phyloP scores from a whole-genome alignment of 1,140 invertebrate genomes.

The Drosophila pectinifera region DNA sequence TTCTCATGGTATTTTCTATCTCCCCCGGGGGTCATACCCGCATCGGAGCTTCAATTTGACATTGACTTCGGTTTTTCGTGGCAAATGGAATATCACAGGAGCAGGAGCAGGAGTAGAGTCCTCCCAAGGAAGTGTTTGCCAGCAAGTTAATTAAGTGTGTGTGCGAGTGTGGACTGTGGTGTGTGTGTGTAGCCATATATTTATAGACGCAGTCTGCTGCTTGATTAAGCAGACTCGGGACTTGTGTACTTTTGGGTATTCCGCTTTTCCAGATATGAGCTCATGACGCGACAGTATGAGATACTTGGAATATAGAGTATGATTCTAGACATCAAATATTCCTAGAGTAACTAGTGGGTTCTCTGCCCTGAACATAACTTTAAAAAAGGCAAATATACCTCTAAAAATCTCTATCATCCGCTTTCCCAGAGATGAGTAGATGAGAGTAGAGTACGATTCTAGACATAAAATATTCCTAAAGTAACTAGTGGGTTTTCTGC shows the following conservation, averaged over 20 bases:
- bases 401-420: neutral
- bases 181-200: conserved; percentile 30
- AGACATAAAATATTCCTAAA: too few species aligned
- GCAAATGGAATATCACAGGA: conserved; percentile 43
- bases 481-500: neutral
- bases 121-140: conserved; percentile 20
- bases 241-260: conserved; percentile 12
- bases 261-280: neutral
- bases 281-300: too few species aligned
- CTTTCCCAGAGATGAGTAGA: too few species aligned
- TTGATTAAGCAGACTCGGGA: conserved; percentile 40
- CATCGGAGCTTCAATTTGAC: conserved; percentile 41
- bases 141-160: conserved; percentile 53
- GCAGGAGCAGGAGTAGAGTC: too few species aligned
- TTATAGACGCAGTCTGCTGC: conserved; percentile 53
- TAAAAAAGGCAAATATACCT: neutral
- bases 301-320: too few species aligned
- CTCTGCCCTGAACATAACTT: too few species aligned
- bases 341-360: neutral
- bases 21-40: conserved; percentile 31
- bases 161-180: conserved; percentile 13
- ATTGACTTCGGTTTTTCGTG: conserved; percentile 31
- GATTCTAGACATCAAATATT: too few species aligned
- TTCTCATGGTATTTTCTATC: conserved; percentile 43
- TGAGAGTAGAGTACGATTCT: too few species aligned